Conservation (phyloP, 2,888 invertebrate genomes). For the Meandrusa payeni region DNA sequence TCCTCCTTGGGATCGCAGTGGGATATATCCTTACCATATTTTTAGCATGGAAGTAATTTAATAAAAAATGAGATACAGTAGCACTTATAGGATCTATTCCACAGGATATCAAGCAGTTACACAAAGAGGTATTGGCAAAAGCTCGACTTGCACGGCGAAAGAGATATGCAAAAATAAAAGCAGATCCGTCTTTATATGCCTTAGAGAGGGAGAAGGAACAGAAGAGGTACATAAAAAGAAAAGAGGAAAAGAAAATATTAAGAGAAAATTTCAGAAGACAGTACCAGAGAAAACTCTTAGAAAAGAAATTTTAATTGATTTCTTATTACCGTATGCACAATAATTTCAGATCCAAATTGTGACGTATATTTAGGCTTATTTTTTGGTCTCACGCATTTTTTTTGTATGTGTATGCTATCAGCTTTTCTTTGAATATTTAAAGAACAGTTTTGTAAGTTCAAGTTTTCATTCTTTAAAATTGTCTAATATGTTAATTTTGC, state of each 20-base stretch:
- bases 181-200: slow-evolving; percentile 6
- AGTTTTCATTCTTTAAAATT: too few species aligned
- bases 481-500: too few species aligned
- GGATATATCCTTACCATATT: slow-evolving; percentile 7
- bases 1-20: too few species aligned
- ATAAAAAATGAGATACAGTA: slow-evolving; percentile 7
- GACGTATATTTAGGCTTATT: too few species aligned
- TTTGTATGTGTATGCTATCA: too few species aligned
- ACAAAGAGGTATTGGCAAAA: slow-evolving; percentile 1
- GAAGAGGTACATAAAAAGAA: slow-evolving; percentile 3
- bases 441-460: too few species aligned
- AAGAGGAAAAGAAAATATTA: slow-evolving; percentile 5
- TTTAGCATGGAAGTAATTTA: too few species aligned
- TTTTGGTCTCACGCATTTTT: too few species aligned
- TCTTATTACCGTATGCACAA: too few species aligned
- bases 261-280: slow-evolving; percentile 1
- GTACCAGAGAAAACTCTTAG: not conserved
- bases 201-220: slow-evolving; percentile 3
- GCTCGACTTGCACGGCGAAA: slow-evolving; percentile 8
- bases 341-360: too few species aligned
- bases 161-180: slow-evolving; percentile 7
- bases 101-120: slow-evolving; percentile 2
- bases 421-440: too few species aligned
- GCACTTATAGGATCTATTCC: slow-evolving; percentile 4
- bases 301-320: too few species aligned